These are phyloP conservation scores for Metaphire vulgaris DNA, from an alignment of 1,140 invertebrate species.

Conservation along the genomic window DNA sequence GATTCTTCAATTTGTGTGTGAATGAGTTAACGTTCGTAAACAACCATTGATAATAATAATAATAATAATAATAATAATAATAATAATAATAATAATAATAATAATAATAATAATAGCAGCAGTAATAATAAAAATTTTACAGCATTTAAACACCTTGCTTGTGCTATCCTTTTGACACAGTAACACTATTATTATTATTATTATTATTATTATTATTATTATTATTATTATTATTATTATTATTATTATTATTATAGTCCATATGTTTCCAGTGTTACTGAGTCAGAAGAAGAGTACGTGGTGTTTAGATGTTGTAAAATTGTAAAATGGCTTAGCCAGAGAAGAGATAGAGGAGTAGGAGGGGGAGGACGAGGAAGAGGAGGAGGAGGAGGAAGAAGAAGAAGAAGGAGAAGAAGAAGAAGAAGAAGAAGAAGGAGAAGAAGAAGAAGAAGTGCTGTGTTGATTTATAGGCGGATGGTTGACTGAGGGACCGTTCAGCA, in stretches of 20 bases:
- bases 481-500: constrained; percentile 24
- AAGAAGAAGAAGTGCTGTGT: too few relatives aligned
- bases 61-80: background rate
- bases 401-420: background rate
- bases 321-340: too few relatives aligned
- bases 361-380: too few relatives aligned
- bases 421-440: background rate
- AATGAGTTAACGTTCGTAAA: background rate
- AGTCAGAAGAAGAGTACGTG: background rate
- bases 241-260: too few relatives aligned
- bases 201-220: too few relatives aligned
- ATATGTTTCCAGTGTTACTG: background rate
- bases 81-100: background rate
- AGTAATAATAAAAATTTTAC: background rate
- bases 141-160: background rate
- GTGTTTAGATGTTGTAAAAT: background rate
- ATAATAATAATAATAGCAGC: background rate
- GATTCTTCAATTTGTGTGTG: background rate
- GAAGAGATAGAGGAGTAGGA: too few relatives aligned
- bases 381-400: background rate
- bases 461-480: constrained; percentile 23
- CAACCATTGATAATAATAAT: background rate
- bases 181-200: background rate
- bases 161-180: background rate
- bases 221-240: too few relatives aligned